Evolutionary conservation across 2,888 invertebrate genomes (phyloP), one percentile per base, ranked within the genome.

Genomic region (Ectobius pallidus): DNA sequence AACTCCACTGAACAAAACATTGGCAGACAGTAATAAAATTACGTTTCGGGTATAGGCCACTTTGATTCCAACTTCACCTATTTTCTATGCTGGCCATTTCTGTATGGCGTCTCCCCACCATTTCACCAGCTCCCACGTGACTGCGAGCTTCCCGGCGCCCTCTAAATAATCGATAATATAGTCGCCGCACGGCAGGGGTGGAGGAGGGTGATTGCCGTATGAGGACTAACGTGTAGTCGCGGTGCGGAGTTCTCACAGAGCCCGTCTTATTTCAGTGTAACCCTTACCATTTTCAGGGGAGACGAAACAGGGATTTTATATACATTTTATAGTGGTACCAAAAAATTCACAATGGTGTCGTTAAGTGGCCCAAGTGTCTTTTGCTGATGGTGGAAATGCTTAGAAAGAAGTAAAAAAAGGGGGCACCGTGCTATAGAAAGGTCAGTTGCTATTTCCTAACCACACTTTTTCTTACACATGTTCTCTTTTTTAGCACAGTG

Each of bases 111-210:
- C 32, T 30, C 58, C 58, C 58, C 58, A 58, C 58, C 58, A 14
- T 32, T 32, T 58, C 18, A 58, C 58, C 30, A 58, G 58, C 58
- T 58, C 58, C 70, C 70, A 70, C 70, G 70, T 70, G 70, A 70
- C 70, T 70, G 39, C 22, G 55, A 58, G 70, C 69, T 39, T 46
- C 70, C 58, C 61, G 44, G 70, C 58, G 58, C 58, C 70, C 70
- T 42, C 70, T 70, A 70, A 70, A 70, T 70, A 70, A 70, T 70
- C 70, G 70, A 70, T 70, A 61, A 70, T 70, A 58, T 55, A 58
- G 70, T 55, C 70, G 58, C 39, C 58, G 58, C 58, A 58, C 58
- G 58, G 58, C 58, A 58, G 58, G 58, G 58, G 30, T 11, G 11
- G 14, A 4, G 58, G 30, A 25, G 32, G 9, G n/a, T 2, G 58